These are phyloP conservation scores for Rhyzopertha dominica DNA, from an alignment of 1,140 invertebrate species.

Conservation along the genomic window DNA sequence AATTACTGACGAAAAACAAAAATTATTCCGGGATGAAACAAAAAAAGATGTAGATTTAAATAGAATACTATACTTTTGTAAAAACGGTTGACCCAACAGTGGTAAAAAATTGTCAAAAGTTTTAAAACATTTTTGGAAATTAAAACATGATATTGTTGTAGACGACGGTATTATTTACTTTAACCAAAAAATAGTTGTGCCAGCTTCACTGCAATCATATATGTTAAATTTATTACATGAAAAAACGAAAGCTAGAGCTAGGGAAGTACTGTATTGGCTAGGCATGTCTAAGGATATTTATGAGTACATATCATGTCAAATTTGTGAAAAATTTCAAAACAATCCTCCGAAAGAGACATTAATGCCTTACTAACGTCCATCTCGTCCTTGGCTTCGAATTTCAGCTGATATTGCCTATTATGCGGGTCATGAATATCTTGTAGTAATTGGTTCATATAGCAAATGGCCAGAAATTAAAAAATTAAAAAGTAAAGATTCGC, in stretches of 20 bases:
- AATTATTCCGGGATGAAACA: slow-evolving; percentile 3
- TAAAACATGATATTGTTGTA: too few species aligned
- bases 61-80: slow-evolving; percentile 1
- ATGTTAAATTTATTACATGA: slow-evolving; percentile 11
- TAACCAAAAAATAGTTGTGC: slow-evolving; percentile 1
- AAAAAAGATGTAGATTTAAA: slow-evolving; percentile 6
- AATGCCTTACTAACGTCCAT: slow-evolving; percentile 28
- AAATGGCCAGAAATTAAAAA: slow-evolving; percentile 31
- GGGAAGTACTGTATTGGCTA: slow-evolving; percentile 35
- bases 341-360: slow-evolving; percentile 38
- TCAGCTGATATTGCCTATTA: slow-evolving; percentile 33
- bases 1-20: slow-evolving; percentile 4
- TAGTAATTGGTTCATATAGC: slow-evolving; percentile 10
- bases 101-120: not conserved
- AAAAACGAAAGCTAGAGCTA: slow-evolving; percentile 9
- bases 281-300: slow-evolving; percentile 42
- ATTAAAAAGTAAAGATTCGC: too few species aligned
- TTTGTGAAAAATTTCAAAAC: slow-evolving; percentile 31
- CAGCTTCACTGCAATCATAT: not conserved
- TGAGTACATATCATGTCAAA: slow-evolving; percentile 37
- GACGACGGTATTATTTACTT: slow-evolving; percentile 6
- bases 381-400: slow-evolving; percentile 33
- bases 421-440: not conserved
- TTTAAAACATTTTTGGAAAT: too few species aligned
- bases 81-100: slow-evolving; percentile 1